These are phyloP conservation scores for Parnassius smintheus DNA, from an alignment of 2,888 invertebrate species.

Conservation along the genomic window DNA sequence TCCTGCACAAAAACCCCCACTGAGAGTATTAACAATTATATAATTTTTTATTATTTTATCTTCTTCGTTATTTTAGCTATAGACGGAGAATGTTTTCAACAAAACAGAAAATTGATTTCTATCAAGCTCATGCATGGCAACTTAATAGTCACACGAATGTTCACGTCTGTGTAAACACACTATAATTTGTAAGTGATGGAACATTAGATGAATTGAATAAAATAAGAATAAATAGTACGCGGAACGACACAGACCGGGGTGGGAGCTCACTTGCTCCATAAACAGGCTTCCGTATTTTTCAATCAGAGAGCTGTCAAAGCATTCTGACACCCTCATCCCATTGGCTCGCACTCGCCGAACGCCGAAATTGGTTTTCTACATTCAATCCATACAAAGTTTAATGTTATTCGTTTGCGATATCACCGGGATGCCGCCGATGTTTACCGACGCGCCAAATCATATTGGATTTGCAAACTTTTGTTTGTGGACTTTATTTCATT, in stretches of 20 bases:
- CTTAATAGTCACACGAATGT: too few relatives aligned
- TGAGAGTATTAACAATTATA: too few relatives aligned
- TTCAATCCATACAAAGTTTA: conserved; percentile 82
- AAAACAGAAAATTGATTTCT: too few relatives aligned
- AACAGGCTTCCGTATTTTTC: conserved; percentile 83
- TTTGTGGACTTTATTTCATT: conserved; percentile 81
- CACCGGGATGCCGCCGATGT: conserved; percentile 81
- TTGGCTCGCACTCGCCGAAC: conserved; percentile 80
- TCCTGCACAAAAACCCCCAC: too few relatives aligned
- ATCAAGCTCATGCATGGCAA: too few relatives aligned
- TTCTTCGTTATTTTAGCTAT: too few relatives aligned
- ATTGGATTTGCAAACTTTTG: conserved; percentile 82
- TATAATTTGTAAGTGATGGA: conserved; percentile 7
- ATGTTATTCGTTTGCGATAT: conserved; percentile 82
- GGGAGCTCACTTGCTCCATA: conserved; percentile 75
- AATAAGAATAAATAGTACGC: conserved; percentile 25
- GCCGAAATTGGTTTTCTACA: conserved; percentile 82
- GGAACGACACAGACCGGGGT: conserved; percentile 32
- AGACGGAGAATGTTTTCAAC: too few relatives aligned
- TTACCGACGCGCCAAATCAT: conserved; percentile 80
- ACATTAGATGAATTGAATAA: conserved; percentile 26
- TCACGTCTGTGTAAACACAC: too few relatives aligned
- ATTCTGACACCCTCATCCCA: conserved; percentile 82
- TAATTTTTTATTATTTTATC: too few relatives aligned
- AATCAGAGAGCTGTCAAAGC: conserved; percentile 84